Evolutionary conservation across 1,140 invertebrate genomes (phyloP).

Genomic region (Drosophila neocordata): DNA sequence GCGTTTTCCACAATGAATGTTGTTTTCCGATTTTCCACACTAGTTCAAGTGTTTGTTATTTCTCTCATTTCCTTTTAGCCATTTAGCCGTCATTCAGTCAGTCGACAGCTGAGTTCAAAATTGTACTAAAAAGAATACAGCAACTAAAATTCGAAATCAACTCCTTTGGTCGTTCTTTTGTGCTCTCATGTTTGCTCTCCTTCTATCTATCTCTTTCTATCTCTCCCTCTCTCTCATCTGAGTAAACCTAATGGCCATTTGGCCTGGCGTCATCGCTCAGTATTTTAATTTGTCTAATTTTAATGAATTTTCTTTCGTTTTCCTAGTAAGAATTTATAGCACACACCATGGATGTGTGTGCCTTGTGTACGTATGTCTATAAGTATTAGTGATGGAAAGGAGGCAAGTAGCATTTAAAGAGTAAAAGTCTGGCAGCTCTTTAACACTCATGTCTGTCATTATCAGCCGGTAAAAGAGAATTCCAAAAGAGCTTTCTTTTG

Average conservation of each 20-base stretch:
- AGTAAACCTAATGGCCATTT: constrained; percentile 52
- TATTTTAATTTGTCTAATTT: constrained; percentile 69
- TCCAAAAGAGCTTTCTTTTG: constrained; percentile 29
- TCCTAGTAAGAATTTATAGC: constrained; percentile 13
- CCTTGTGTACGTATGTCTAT: background rate
- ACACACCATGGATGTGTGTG: background rate
- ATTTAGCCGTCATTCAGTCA: constrained; percentile 51
- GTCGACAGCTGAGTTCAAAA: constrained; percentile 64
- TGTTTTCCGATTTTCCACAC: constrained; percentile 11
- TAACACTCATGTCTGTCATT: background rate
- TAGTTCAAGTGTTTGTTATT: constrained; percentile 29
- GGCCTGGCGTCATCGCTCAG: constrained; percentile 52
- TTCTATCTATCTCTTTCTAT: constrained; percentile 25
- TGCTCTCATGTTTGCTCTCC: constrained; percentile 30
- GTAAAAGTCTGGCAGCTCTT: background rate
- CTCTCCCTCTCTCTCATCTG: constrained; percentile 33
- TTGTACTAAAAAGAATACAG: constrained; percentile 75
- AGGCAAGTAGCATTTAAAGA: background rate
- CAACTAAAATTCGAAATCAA: constrained; percentile 69
- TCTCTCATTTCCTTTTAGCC: constrained; percentile 43
- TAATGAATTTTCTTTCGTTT: constrained; percentile 64
- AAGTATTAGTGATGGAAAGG: background rate
- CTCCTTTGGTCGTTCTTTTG: constrained; percentile 47
- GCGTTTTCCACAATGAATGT: constrained; percentile 15
- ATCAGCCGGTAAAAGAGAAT: constrained; percentile 51